phyloP scores from a whole-genome alignment of 2,113 vertebrate genomes.

The Eurypyga helias region DNA sequence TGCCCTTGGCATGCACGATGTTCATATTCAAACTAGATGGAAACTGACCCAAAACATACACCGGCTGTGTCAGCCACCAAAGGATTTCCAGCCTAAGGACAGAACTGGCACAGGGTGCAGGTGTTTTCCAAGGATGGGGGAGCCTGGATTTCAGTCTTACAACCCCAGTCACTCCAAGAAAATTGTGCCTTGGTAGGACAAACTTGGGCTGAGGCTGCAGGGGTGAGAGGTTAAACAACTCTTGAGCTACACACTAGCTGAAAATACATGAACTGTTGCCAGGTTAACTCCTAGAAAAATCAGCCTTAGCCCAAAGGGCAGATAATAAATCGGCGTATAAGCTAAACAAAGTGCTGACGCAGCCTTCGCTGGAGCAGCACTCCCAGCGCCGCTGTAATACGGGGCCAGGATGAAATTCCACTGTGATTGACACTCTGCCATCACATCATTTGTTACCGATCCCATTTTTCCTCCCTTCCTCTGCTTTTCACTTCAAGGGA shows the following conservation, averaged over 20 bases:
- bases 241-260: neutral
- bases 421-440: neutral
- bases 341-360: neutral
- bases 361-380: neutral
- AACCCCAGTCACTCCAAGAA: neutral
- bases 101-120: neutral
- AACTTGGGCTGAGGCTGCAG: neutral
- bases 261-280: neutral
- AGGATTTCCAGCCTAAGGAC: neutral
- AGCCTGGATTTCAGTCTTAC: neutral
- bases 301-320: neutral
- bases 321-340: neutral
- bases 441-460: neutral
- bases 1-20: rapidly evolving
- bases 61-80: neutral
- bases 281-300: constrained; percentile 9
- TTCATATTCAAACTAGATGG: neutral
- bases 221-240: neutral
- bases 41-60: neutral
- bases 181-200: rapidly evolving
- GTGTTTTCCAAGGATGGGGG: neutral
- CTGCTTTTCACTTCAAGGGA: constrained; percentile 33
- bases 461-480: neutral
- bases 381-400: neutral
- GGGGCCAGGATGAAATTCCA: neutral